phyloP scores from a whole-genome alignment of 2,797 vertebrate genomes.

The Thalassophryne amazonica region DNA sequence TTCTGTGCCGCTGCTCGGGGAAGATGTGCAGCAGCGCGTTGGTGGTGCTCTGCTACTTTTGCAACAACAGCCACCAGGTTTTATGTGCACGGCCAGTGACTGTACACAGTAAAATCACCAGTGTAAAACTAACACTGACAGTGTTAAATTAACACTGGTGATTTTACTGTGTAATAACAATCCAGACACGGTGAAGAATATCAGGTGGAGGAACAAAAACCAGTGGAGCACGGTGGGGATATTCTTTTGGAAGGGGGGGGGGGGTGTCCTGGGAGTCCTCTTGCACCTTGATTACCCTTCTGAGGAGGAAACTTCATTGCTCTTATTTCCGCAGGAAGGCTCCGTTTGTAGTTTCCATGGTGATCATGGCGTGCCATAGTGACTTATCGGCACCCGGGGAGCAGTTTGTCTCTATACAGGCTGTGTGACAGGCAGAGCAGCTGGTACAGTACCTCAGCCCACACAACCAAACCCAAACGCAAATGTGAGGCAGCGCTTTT shows the following conservation, averaged over 20 bases:
- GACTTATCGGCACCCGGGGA: constrained; percentile 72
- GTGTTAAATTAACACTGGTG: too few species aligned
- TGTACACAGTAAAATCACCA: too few species aligned
- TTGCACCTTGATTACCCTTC: constrained; percentile 13
- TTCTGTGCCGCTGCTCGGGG: constrained; percentile 18
- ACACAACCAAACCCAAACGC: constrained; percentile 61
- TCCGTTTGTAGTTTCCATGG: constrained; percentile 76
- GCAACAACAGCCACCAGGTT: not conserved
- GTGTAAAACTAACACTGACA: too few species aligned
- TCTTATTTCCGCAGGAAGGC: constrained; percentile 49
- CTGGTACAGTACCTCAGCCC: constrained; percentile 70
- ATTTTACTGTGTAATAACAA: too few species aligned
- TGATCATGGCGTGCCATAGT: constrained; percentile 58
- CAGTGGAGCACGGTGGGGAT: constrained; percentile 3
- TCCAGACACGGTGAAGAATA: not conserved
- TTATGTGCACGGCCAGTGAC: not conserved
- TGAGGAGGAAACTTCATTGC: constrained; percentile 38
- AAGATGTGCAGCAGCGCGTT: not conserved
- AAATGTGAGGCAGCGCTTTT: constrained; percentile 42
- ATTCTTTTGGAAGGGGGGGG: constrained; percentile 5
- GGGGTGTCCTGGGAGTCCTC: not conserved
- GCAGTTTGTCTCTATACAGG: constrained; percentile 64
- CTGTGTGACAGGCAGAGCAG: constrained; percentile 72
- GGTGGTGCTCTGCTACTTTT: not conserved
- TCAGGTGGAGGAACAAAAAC: not conserved